Percentiles rank a stretch among this genome's conserved stretches.
These are phyloP conservation scores for Heterochromis multidens DNA, from an alignment of 2,113 vertebrate species.

Conservation along the genomic window DNA sequence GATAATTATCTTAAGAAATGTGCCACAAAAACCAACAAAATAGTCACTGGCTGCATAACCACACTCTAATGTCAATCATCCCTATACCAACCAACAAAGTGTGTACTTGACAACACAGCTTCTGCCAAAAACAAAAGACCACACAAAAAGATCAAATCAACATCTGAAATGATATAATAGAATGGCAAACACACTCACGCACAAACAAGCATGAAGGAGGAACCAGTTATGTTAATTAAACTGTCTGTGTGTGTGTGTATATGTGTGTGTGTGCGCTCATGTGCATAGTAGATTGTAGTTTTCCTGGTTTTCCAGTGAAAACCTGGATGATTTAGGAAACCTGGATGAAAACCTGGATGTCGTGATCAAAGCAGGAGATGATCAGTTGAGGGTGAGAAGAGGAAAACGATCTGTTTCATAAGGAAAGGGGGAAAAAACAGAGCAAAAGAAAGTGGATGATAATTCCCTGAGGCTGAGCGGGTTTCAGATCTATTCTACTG, in stretches of 20 bases:
- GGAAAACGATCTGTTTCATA: neutral
- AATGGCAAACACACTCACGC: constrained; percentile 12
- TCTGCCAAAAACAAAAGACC: constrained; percentile 42
- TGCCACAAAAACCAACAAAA: constrained; percentile 17
- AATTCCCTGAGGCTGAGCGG: constrained; percentile 44
- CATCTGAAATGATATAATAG: constrained; percentile 52
- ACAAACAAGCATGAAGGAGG: constrained; percentile 41
- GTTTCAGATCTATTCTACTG: constrained; percentile 54
- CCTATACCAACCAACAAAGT: constrained; percentile 18
- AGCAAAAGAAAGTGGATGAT: constrained; percentile 2
- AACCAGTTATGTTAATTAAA: constrained; percentile 56
- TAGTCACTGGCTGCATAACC: constrained; percentile 16
- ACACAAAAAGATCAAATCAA: constrained; percentile 48
- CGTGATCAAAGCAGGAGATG: constrained; percentile 37
- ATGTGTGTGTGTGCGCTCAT: neutral
- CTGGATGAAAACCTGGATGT: too few relatives aligned
- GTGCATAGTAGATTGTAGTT: constrained; percentile 34
- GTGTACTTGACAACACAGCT: constrained; percentile 43
- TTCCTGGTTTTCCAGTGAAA: neutral
- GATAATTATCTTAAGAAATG: constrained; percentile 41
- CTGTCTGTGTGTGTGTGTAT: neutral
- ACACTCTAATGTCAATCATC: constrained; percentile 41
- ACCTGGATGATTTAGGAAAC: constrained; percentile 1
- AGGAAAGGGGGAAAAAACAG: neutral
- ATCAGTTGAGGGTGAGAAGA: neutral